These are phyloP conservation scores for Zapornia atra DNA, from an alignment of 2,113 vertebrate genomes.

Conservation along the genomic window DNA sequence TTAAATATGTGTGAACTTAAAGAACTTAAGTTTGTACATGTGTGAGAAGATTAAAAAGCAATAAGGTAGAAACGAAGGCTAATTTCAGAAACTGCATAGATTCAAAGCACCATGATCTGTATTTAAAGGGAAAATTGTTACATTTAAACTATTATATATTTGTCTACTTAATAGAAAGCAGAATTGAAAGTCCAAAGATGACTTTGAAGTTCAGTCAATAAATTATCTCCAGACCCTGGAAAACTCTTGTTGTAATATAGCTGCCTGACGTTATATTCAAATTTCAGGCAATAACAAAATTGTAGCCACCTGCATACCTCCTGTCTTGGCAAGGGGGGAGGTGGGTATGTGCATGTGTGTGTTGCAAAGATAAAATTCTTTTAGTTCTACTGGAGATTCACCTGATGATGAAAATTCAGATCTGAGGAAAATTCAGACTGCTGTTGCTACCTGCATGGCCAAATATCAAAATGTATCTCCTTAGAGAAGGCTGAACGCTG, in stretches of 20 bases:
- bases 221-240: slow-evolving; percentile 48
- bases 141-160: slow-evolving; percentile 42
- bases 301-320: neutral
- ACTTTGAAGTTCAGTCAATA: slow-evolving; percentile 62
- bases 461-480: slow-evolving; percentile 17
- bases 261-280: slow-evolving; percentile 19
- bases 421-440: neutral
- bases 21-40: neutral
- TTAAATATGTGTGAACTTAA: neutral
- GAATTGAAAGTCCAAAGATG: neutral
- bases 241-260: slow-evolving; percentile 13
- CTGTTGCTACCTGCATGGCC: neutral
- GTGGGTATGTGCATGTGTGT: neutral
- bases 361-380: neutral
- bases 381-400: neutral
- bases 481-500: neutral
- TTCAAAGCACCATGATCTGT: neutral
- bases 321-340: neutral
- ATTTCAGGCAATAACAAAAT: slow-evolving; percentile 57
- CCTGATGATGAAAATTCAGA: slow-evolving; percentile 2
- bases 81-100: neutral
- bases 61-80: neutral
- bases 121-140: slow-evolving; percentile 9
- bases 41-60: neutral
- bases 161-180: slow-evolving; percentile 38